Conservation (phyloP, 2,797 vertebrate genomes). For the Orientallactaga sibirica region DNA sequence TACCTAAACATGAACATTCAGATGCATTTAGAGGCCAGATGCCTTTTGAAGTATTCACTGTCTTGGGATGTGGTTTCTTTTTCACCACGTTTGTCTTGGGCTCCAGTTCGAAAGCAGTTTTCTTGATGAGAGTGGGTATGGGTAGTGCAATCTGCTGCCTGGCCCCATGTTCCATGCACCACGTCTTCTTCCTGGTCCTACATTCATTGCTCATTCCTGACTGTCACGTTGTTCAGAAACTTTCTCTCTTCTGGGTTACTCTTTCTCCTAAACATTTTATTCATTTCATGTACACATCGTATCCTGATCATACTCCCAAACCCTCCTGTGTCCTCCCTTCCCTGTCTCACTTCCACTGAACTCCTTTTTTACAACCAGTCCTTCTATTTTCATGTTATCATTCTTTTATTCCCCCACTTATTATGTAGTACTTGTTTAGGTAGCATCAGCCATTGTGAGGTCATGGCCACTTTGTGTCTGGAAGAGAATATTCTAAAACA, state of each 20-base stretch:
- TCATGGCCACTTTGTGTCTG: too few relatives aligned
- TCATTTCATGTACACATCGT: background rate
- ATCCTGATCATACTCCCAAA: background rate
- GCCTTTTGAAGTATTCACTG: conserved; percentile 32
- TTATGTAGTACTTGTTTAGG: too few relatives aligned
- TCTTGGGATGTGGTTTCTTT: background rate
- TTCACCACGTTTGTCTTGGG: background rate
- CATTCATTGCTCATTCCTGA: background rate
- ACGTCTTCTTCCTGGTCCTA: background rate
- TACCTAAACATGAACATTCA: background rate
- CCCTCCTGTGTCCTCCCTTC: too few relatives aligned
- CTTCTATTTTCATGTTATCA: too few relatives aligned
- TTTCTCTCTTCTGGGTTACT: background rate
- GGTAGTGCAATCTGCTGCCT: background rate
- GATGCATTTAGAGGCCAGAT: background rate
- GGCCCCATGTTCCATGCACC: fast-evolving
- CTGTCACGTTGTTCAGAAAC: background rate
- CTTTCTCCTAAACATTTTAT: background rate
- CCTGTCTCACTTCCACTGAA: too few relatives aligned
- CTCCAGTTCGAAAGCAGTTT: background rate
- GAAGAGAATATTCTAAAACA: too few relatives aligned
- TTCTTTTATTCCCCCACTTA: too few relatives aligned
- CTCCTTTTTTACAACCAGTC: too few relatives aligned
- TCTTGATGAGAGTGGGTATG: background rate
- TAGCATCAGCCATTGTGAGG: too few relatives aligned